Percentiles rank a stretch among this genome's conserved stretches.
Conservation (phyloP, 2,797 vertebrate species). For the Diglossa cyanea region DNA sequence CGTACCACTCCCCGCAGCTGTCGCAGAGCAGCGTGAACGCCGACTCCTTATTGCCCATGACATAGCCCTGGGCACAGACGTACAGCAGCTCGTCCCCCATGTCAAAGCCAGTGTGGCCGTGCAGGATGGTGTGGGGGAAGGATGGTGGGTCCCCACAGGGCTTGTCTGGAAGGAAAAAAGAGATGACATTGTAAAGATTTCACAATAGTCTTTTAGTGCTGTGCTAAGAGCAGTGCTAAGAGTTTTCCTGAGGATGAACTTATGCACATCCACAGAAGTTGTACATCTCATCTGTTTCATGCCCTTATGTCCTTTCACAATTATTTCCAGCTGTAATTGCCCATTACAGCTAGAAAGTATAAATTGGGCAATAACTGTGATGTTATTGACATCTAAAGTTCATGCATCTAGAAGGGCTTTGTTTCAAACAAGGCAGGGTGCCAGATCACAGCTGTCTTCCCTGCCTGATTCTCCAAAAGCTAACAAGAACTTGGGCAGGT, state of each 20-base stretch:
- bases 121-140: slow-evolving; percentile 87
- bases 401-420: neutral
- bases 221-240: neutral
- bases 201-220: neutral
- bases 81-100: slow-evolving; percentile 92
- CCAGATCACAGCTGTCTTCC: neutral
- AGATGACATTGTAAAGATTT: neutral
- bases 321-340: neutral
- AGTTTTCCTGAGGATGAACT: neutral
- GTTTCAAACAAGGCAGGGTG: neutral
- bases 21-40: slow-evolving; percentile 91
- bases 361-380: neutral
- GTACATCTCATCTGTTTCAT: neutral
- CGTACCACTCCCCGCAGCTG: slow-evolving; percentile 96
- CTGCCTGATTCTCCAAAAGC: neutral
- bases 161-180: slow-evolving; percentile 72
- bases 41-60: slow-evolving; percentile 76
- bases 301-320: neutral
- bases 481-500: neutral
- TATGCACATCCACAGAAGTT: rapidly evolving
- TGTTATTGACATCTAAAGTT: neutral
- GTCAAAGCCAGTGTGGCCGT: slow-evolving; percentile 85
- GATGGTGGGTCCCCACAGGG: slow-evolving; percentile 90
- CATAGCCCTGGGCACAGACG: slow-evolving; percentile 81
- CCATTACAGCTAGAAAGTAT: neutral